Conservation (phyloP, 2,113 vertebrate species). For the Antechinus flavipes region DNA sequence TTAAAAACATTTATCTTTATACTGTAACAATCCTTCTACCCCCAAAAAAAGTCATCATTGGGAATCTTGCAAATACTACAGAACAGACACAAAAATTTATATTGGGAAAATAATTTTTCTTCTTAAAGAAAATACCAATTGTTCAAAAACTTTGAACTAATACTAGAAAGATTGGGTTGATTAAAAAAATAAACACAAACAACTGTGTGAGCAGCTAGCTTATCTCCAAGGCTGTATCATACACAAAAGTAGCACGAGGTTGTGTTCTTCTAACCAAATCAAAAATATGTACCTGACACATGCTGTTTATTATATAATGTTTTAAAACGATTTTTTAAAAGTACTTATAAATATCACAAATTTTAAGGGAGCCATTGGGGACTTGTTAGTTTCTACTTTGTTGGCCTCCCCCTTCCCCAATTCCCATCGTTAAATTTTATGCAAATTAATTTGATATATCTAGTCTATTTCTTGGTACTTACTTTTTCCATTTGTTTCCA, state of each 20-base stretch:
- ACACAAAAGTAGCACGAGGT: no score
- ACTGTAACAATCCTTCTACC: not conserved
- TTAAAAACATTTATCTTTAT: not conserved
- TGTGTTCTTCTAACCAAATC: no score
- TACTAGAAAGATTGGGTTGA: not conserved
- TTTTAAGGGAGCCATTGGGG: constrained; percentile 19
- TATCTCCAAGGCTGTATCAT: no score
- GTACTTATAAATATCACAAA: constrained; percentile 10
- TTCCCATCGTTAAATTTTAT: not conserved
- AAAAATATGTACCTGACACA: not conserved
- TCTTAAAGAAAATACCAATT: not conserved
- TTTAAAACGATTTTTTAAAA: constrained; percentile 46
- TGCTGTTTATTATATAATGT: no score
- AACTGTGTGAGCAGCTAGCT: no score
- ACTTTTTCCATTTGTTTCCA: constrained; percentile 85
- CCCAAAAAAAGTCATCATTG: not conserved
- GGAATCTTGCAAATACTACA: not conserved
- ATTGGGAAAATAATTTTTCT: not conserved
- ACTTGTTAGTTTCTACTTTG: not conserved
- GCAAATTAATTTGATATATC: constrained; percentile 5
- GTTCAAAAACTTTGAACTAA: not conserved
- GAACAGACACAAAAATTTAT: not conserved
- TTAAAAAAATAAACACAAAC: no score
- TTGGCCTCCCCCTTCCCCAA: not conserved
- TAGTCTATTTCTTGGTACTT: constrained; percentile 56